These are phyloP conservation scores for Tachystola acroxantha DNA, from an alignment of 2,888 invertebrate species.

Conservation along the genomic window DNA sequence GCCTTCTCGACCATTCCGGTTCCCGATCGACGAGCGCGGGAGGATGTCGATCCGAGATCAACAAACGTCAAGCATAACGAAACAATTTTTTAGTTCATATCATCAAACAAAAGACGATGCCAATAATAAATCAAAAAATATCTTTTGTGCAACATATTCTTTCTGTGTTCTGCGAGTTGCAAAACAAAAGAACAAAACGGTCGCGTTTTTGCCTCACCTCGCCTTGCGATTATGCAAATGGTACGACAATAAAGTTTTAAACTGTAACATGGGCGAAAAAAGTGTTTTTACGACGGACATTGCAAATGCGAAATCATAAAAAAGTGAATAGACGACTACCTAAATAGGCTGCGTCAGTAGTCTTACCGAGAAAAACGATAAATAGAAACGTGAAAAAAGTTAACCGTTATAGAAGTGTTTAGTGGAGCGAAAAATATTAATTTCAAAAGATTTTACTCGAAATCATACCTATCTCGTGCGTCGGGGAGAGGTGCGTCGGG, in stretches of 20 bases:
- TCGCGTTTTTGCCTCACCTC: slow-evolving; percentile 62
- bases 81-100: slow-evolving; percentile 41
- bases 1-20: slow-evolving; percentile 53
- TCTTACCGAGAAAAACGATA: slow-evolving; percentile 46
- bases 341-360: slow-evolving; percentile 52
- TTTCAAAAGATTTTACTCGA: slow-evolving; percentile 15
- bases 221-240: slow-evolving; percentile 73
- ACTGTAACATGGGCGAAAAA: slow-evolving; percentile 64
- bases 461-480: slow-evolving; percentile 19
- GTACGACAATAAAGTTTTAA: slow-evolving; percentile 63
- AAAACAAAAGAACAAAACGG: slow-evolving; percentile 61
- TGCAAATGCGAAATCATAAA: slow-evolving; percentile 55
- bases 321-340: slow-evolving; percentile 58
- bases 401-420: slow-evolving; percentile 32
- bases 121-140: slow-evolving; percentile 71
- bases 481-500: slow-evolving; percentile 7
- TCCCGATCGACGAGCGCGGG: slow-evolving; percentile 35
- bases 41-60: slow-evolving; percentile 47
- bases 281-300: slow-evolving; percentile 49
- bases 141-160: slow-evolving; percentile 59
- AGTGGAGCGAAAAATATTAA: slow-evolving; percentile 24
- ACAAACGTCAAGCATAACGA: slow-evolving; percentile 49
- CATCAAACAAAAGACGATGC: slow-evolving; percentile 46
- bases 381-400: slow-evolving; percentile 26
- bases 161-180: slow-evolving; percentile 54